Base-by-base conservation (phyloP, 2,113 vertebrate genomes). In the Lophotis ruficrista region DNA sequence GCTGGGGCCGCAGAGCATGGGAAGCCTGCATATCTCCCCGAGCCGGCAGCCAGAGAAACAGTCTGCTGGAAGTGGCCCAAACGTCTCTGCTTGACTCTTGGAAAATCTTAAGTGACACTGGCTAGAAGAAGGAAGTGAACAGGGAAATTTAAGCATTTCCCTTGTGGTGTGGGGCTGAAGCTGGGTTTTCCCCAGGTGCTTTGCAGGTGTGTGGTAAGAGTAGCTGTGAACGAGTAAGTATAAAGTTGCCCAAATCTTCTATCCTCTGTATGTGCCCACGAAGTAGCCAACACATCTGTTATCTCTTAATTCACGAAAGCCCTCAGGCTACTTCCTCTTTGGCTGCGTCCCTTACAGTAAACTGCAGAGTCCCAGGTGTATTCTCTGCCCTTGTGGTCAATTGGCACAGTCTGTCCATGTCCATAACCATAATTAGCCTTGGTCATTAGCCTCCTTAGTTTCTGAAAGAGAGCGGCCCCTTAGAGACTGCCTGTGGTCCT, bases 1-100 rank as follows among this genome's bases (percentile, higher is more conserved):
- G 6, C 85, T 95, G 96, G 94, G 95, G 89, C 92, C 31, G 8
- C 6, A 4, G 96, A 96, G 94, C 97, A 97, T 97, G 97, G 96
- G 97, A 97, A 97, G 96, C 76, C 89, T 87, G 87, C 91, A 48
- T 84, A 88, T 89, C 90, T 94, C 51, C 76, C 76, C 1, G 8
- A 87, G 87, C 71, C 71, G 0, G 66, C 88, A 93, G 93, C 93
- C 94, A 91, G 87, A 77, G 84, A 76, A 93, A 88, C 58, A 82
- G 88, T 94, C 94, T 90, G 85, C 95, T 97, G 94, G 94, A 95
- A 93, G 45, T 5, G 6, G 51, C 83, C 90, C 97, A 96, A 87
- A 54, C 1, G 0, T 72, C 94, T 93, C 89, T 58, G 23, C 60
- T 8, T 90, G 88, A 77, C 86, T 72, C 86, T 92, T 84, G 72